Evolutionary conservation across 2,113 vertebrate genomes (phyloP).

Genomic region (Chlorodrepanis virens): DNA sequence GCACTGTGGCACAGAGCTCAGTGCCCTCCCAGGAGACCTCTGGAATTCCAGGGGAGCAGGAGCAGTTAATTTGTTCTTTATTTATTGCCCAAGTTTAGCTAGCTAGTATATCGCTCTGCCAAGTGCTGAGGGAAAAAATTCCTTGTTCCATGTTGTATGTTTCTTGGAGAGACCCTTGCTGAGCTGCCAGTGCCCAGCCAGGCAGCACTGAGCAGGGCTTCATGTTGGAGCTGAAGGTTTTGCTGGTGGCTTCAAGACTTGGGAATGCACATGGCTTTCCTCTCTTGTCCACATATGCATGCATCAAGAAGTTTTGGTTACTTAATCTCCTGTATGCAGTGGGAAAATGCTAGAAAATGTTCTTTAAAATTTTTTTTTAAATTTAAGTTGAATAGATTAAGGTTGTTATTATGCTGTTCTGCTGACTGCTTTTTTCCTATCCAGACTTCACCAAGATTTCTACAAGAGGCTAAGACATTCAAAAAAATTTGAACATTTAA

Average conservation of each 20-base stretch:
- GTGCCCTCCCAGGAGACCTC: neutral
- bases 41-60: neutral
- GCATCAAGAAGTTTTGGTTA: neutral
- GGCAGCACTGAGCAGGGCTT: neutral
- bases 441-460: neutral
- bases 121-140: neutral
- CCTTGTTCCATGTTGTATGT: neutral
- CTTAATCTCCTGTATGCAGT: neutral
- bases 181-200: neutral
- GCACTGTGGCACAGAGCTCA: neutral
- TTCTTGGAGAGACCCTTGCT: neutral
- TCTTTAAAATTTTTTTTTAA: neutral
- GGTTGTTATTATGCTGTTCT: neutral
- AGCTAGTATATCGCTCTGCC: neutral
- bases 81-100: neutral
- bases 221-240: neutral
- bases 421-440: neutral
- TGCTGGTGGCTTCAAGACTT: neutral
- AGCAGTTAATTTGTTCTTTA: neutral
- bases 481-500: neutral
- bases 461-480: neutral
- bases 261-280: neutral
- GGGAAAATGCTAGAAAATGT: neutral
- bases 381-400: neutral
- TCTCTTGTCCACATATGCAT: rapidly evolving